Base-by-base conservation (phyloP, 2,888 invertebrate species). In the Aphidius colemani region DNA sequence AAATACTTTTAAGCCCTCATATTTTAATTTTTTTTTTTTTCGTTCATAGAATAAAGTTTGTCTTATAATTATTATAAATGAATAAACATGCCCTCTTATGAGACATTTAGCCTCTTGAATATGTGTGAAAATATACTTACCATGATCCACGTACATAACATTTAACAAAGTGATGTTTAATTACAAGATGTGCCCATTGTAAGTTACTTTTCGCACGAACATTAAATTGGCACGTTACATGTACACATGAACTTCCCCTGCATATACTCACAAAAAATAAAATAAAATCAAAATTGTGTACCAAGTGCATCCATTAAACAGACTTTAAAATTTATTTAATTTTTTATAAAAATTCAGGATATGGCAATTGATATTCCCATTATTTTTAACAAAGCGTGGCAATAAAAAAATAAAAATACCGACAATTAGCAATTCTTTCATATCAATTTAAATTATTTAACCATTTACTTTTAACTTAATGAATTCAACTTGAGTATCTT, bases 391-490 rank as follows among this genome's bases (percentile, higher is more conserved):
- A 66, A 66, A 64, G 65, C 62, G 66, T 66, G 49, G 56, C 63
- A 58, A 65, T 59, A 66, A 66, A 68, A 30, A 30, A 5, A 30
- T 30, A 30, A 30, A 30, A 65, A 64, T 67, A 63, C 60, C 65
- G 59, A 63, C 69, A 70, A 71, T 73, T 69, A 72, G 68, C 67
- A 65, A 72, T 72, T 72, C 69, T 65, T 68, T 68, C 69, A 68
- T 74, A 74, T 74, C 73, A 77, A 77, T 75, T 77, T 74, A 71
- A 78, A 77, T 78, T 75, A 76, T 77, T 75, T 74, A 72, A 71
- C 66, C 70, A 68, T 74, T 74, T 71, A 70, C 64, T 71, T 70
- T 65, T 62, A 43, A 63, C 55, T 61, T 68, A 70, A 73, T 71
- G 66, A 57, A 49, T 61, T 53, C 53, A 61, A 66, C 57, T 49